phyloP scores from a whole-genome alignment of 2,888 invertebrate genomes.

The Flexamia atlantica region DNA sequence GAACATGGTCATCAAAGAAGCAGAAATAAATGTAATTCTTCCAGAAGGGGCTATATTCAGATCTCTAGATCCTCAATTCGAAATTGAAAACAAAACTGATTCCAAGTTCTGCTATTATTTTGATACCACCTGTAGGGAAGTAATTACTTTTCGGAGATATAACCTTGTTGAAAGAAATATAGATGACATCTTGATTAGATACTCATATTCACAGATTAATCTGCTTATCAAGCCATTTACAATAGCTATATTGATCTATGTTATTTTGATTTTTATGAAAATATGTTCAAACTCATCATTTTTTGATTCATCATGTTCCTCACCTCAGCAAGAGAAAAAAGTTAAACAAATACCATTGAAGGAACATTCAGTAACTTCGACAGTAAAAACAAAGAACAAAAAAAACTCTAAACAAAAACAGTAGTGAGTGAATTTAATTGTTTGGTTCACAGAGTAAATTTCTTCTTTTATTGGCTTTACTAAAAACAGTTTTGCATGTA shows the following conservation, averaged over 20 bases:
- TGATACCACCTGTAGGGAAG: neutral
- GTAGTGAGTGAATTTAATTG: too few relatives aligned
- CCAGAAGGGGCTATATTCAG: conserved; percentile 1
- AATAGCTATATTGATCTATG: neutral
- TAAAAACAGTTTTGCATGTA: too few relatives aligned
- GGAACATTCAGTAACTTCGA: neutral
- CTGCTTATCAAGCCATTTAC: neutral
- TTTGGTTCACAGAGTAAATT: too few relatives aligned
- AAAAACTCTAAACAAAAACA: neutral
- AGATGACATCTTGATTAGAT: neutral
- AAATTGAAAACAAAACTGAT: neutral
- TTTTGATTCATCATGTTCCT: neutral
- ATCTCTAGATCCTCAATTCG: neutral
- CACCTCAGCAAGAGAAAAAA: neutral
- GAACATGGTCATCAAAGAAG: conserved; percentile 9
- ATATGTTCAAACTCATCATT: neutral
- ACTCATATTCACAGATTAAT: neutral
- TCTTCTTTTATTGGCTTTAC: too few relatives aligned
- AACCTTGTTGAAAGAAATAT: conserved; percentile 26
- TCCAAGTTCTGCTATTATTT: conserved; percentile 10
- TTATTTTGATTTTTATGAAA: conserved; percentile 3
- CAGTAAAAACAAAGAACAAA: neutral
- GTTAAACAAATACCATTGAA: neutral
- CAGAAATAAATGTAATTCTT: conserved; percentile 19
- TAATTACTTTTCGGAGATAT: neutral